Conservation (phyloP, 2,113 vertebrate genomes). For the Pteruthius melanotis region DNA sequence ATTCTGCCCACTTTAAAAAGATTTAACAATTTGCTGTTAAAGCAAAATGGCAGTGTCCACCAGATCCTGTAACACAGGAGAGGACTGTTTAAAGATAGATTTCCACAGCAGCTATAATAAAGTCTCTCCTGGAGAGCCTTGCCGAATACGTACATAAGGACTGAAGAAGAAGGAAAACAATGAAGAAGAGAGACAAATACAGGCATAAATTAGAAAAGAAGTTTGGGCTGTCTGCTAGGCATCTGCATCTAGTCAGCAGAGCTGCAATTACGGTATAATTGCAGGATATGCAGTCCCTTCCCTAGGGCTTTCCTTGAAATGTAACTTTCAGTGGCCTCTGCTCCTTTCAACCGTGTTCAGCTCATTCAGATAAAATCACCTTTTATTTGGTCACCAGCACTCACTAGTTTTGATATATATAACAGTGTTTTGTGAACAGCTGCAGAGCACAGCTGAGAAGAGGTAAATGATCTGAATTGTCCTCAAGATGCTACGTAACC, state of each 20-base stretch:
- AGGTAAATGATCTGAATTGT: background rate
- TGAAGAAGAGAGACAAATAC: background rate
- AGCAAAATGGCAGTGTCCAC: background rate
- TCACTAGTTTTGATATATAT: background rate
- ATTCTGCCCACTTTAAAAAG: background rate
- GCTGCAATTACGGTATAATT: background rate
- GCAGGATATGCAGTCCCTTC: background rate
- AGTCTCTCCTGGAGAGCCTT: fast-evolving
- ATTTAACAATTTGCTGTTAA: background rate
- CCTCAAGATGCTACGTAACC: background rate
- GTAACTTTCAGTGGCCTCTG: background rate
- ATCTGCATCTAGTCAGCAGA: background rate
- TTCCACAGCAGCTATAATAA: background rate
- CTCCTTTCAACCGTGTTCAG: background rate
- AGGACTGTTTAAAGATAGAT: background rate
- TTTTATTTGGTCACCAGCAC: background rate
- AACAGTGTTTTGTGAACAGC: background rate
- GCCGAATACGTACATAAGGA: background rate
- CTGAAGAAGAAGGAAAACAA: background rate
- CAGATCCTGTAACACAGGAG: background rate
- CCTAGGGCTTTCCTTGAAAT: background rate
- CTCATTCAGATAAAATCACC: background rate
- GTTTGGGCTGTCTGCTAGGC: background rate
- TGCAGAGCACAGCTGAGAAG: background rate
- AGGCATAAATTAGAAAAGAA: background rate